These are phyloP conservation scores for Galaxea fascicularis DNA, from an alignment of 92 coral and sea anemone genomes.

Conservation along the genomic window DNA sequence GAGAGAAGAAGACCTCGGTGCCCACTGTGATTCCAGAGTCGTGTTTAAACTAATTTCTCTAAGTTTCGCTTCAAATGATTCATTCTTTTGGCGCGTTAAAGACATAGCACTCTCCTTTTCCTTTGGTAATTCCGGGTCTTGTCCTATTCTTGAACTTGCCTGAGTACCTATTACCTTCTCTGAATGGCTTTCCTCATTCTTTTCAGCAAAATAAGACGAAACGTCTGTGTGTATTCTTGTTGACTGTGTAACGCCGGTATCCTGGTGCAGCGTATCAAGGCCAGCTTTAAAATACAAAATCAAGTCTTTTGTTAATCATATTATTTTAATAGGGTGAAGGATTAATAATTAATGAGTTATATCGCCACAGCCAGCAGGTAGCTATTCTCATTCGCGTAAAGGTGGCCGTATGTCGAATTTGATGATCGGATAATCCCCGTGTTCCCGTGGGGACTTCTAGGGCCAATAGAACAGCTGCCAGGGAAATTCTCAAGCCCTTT, in stretches of 20 bases:
- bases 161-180: not conserved
- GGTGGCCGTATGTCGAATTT: too few relatives aligned
- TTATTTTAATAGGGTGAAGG: too few relatives aligned
- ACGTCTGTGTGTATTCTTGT: not conserved
- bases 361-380: too few relatives aligned
- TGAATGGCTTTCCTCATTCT: not conserved
- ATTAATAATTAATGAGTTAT: too few relatives aligned
- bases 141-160: not conserved
- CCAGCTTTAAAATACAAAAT: conserved; percentile 4
- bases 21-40: conserved; percentile 70
- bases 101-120: not conserved
- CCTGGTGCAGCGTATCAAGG: not conserved
- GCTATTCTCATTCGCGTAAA: too few relatives aligned
- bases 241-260: not conserved
- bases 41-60: conserved; percentile 39
- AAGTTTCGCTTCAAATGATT: conserved; percentile 27
- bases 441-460: too few relatives aligned
- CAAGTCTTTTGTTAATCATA: not conserved
- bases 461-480: too few relatives aligned
- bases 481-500: too few relatives aligned
- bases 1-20: conserved; percentile 72
- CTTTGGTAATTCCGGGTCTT: not conserved
- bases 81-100: not conserved
- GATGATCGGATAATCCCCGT: too few relatives aligned
- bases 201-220: not conserved